A percentile compares a stretch with the other conserved stretches of the same genome.
Conservation (phyloP, 2,113 vertebrate genomes). For the Sitta europaea region DNA sequence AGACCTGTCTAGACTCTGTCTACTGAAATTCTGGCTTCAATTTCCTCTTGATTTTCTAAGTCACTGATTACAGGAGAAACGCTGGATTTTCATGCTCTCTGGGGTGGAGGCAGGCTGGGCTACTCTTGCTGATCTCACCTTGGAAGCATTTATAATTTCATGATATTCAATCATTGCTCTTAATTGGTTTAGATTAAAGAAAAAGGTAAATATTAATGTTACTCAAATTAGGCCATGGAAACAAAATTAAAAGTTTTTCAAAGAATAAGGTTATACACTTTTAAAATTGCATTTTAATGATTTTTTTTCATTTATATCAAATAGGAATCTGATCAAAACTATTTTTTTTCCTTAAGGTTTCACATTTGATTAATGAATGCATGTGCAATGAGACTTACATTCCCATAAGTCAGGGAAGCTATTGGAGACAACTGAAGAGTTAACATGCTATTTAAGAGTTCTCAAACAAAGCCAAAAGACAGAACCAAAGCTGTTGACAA, state of each 20-base stretch:
- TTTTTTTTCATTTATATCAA: background rate
- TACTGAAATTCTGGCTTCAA: background rate
- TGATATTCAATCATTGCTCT: background rate
- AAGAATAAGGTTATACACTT: too few species aligned
- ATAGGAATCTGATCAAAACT: background rate
- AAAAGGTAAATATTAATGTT: background rate
- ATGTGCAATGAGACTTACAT: background rate
- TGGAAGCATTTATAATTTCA: background rate
- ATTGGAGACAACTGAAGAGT: background rate
- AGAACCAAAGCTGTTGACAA: background rate
- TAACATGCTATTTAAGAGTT: background rate
- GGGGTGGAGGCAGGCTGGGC: background rate
- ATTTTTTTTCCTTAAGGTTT: background rate
- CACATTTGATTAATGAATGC: background rate
- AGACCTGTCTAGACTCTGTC: background rate
- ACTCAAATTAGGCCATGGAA: background rate
- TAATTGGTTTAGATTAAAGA: background rate
- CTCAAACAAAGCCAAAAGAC: background rate
- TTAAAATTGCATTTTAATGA: background rate
- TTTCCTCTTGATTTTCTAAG: constrained; percentile 5
- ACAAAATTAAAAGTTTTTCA: background rate
- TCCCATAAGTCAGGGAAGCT: background rate
- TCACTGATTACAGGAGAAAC: background rate
- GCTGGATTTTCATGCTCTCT: background rate
- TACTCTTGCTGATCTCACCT: background rate